Evolutionary conservation across 2,888 invertebrate species (phyloP), one percentile per base, ranked within the genome.

Genomic region (Clostera curtula): DNA sequence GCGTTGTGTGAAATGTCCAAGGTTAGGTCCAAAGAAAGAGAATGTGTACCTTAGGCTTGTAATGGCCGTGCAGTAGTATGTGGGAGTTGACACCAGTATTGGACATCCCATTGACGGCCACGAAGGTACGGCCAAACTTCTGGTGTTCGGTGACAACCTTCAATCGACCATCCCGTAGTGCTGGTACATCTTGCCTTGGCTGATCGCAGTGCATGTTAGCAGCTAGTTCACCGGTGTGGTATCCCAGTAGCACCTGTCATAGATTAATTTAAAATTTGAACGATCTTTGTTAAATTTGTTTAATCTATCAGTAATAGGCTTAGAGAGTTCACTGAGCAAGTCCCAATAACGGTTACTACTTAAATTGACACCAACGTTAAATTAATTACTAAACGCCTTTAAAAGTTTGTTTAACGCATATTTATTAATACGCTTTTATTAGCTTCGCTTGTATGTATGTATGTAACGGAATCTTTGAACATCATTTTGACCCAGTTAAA

Each of bases 131-230:
- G 8, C 75, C 59, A 74, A 88, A 89, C 1, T 49, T 74, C 35
- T 53, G 85, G 68, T 63, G 73, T 35, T 82, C 89, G 0, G 83
- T 79, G 2, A 92, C 83, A 5, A 92, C 85, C 47, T 75, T 49
- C 10, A 85, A 58, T 20, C 75, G 65, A 0, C 85, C 86, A 2
- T 85, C 79, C 5, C 64, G 61, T 9, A 88, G 45, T 12, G 83
- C 82, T 16, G 69, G 66, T 0, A 85, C 43, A 19, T 79, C 82
- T 8, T 67, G 58, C 5, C 84, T 71, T 1, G 92, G 89, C 1
- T 57, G 64, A 1, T 83, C 72, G 57, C 77, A 91, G 58, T 93
- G 87, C 7, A 93, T 73, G 63, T 93, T 93, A 0, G 88, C 88
- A 1, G 93, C 91, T 25, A 93, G 80, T 5, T 71, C 44, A 1